These are phyloP conservation scores for Euwallacea similis DNA, from an alignment of 1,140 invertebrate genomes.

Conservation along the genomic window DNA sequence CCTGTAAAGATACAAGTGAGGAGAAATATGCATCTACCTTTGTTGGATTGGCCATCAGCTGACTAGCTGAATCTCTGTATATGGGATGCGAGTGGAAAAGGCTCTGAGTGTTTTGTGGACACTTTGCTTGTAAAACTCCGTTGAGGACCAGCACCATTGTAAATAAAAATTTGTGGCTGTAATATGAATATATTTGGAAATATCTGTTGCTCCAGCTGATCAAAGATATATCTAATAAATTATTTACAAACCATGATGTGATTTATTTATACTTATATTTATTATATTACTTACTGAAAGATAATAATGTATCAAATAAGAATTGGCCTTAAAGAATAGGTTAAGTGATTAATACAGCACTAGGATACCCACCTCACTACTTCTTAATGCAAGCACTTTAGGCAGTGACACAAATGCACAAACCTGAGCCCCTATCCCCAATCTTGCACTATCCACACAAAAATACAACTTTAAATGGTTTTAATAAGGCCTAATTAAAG, in stretches of 20 bases:
- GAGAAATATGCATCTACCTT: slow-evolving; percentile 57
- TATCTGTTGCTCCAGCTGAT: neutral
- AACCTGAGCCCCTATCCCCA: too few species aligned
- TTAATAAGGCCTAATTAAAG: slow-evolving; percentile 38
- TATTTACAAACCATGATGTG: neutral
- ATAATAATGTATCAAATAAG: too few species aligned
- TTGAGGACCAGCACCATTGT: slow-evolving; percentile 85
- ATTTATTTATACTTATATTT: neutral
- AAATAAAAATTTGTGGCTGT: too few species aligned
- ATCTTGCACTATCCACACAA: too few species aligned
- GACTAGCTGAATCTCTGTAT: slow-evolving; percentile 79
- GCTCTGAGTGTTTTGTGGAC: slow-evolving; percentile 76
- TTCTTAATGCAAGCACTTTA: too few species aligned
- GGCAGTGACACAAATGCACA: too few species aligned
- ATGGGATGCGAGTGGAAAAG: slow-evolving; percentile 79
- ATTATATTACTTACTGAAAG: too few species aligned
- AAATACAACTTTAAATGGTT: slow-evolving; percentile 17
- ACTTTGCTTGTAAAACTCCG: slow-evolving; percentile 82
- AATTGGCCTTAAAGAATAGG: too few species aligned
- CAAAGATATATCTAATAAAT: neutral
- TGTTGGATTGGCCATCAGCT: slow-evolving; percentile 72
- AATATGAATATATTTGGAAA: too few species aligned
- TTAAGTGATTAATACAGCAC: too few species aligned
- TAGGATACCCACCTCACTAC: neutral
- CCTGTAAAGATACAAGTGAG: too few species aligned